Conservation (phyloP, 1,140 invertebrate species). For the Drosophila ohnishii region DNA sequence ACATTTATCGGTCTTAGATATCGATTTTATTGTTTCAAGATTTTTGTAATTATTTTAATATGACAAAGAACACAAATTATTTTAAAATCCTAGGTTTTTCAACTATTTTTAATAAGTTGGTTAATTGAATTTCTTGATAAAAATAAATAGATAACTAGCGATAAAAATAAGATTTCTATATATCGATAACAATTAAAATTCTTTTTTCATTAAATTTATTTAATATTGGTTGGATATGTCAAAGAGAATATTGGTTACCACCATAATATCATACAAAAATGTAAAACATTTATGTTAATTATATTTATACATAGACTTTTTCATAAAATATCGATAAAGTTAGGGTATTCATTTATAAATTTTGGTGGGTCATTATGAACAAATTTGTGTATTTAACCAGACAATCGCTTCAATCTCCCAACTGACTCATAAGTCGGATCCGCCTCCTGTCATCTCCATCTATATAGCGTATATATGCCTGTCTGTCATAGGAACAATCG, state of each 20-base stretch:
- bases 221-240: too few species aligned
- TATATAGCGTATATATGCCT: constrained; percentile 9
- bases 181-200: too few species aligned
- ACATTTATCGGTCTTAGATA: neutral
- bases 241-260: too few species aligned
- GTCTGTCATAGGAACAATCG: constrained; percentile 37
- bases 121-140: too few species aligned
- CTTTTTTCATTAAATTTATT: too few species aligned
- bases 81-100: too few species aligned
- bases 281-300: neutral
- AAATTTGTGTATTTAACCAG: constrained; percentile 4
- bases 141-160: too few species aligned
- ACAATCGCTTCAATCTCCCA: neutral
- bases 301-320: neutral
- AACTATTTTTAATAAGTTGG: too few species aligned
- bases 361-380: neutral
- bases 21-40: neutral
- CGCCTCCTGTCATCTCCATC: constrained; percentile 40
- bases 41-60: neutral
- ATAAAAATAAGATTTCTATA: too few species aligned
- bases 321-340: neutral
- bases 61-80: neutral
- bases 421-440: constrained; percentile 17
- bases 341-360: neutral
- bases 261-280: too few species aligned